Conservation (phyloP, 2,888 invertebrate species). For the Ypsolopha sequella region DNA sequence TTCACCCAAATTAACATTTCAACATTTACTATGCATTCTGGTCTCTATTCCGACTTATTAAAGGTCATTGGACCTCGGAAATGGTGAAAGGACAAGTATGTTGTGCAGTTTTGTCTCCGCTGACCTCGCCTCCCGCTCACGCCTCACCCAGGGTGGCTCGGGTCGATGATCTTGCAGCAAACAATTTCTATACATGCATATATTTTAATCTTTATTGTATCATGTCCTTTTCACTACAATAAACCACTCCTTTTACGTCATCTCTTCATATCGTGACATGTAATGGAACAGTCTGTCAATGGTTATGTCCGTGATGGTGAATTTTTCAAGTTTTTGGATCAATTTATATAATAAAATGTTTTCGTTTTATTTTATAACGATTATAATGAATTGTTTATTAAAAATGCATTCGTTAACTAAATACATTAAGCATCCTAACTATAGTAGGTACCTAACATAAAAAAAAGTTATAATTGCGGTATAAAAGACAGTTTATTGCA, state of each 20-base stretch:
- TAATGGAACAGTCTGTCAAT: too few species aligned
- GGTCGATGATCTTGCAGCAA: conserved; percentile 13
- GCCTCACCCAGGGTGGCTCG: conserved; percentile 1
- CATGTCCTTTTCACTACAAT: neutral
- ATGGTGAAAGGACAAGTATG: neutral
- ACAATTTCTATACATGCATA: neutral
- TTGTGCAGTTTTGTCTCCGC: neutral
- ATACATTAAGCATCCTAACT: too few species aligned
- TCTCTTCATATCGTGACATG: too few species aligned
- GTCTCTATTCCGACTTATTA: neutral
- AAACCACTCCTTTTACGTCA: neutral
- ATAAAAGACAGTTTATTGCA: too few species aligned
- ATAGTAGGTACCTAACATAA: too few species aligned
- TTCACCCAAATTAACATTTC: neutral
- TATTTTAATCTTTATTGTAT: neutral
- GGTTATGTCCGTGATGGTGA: too few species aligned
- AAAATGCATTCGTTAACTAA: too few species aligned
- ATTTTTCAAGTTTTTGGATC: too few species aligned
- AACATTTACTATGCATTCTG: neutral
- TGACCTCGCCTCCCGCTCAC: conserved; percentile 3
- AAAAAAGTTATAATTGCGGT: too few species aligned
- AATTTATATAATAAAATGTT: too few species aligned
- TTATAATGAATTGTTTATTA: too few species aligned
- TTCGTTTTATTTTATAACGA: too few species aligned
- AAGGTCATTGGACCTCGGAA: neutral